Evolutionary conservation across 2,797 vertebrate genomes (phyloP), one percentile per base, ranked within the genome.

Genomic region (Peromyscus eremicus): DNA sequence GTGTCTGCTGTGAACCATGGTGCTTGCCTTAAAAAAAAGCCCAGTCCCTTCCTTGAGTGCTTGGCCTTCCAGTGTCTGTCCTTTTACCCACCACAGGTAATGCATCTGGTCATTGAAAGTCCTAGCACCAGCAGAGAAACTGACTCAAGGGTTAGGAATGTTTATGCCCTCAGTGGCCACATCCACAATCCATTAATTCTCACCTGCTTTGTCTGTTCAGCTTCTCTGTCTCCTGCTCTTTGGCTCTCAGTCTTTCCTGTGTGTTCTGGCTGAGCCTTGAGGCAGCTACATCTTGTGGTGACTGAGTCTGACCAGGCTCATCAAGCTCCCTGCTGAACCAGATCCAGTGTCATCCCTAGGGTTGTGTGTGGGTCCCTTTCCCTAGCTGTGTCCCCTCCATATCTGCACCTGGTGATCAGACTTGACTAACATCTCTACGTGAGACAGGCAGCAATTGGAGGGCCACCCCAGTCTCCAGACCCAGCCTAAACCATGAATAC

Each of bases 311-410:
- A 75, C 71, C 27, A 16, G n/a, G 27, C 49, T 75, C 34, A 2
- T 23, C 1, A 5, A 43, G 46, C 57, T 70, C 25, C 19, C 76
- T 32, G 4, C 19, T 32, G 43, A 55, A 73, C 66, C 55, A 21
- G 6, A 64, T 68, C 34, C 60, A 6, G 0, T 5, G 17, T 32
- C 27, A 64, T n/a, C 16, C 34, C 46, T 25, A 10, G 46, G 11
- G 52, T 19, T 1, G 25, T n/a, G 5, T 4, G 2, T 0, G 1
- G 37, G n/a, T 68, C 46, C 32, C 27, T 52, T 34, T 62, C 4
- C 19, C 52, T 75, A 25, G 32, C 62, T 64, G 21, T 43, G 21
- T 34, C 49, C 46, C 29, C 21, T 32, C 57, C 4, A 1, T 57
- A 3, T 34, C 49, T 27, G 13, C 0, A 32, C 82, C 82, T 82